Evolutionary conservation across 2,888 invertebrate genomes (phyloP).

Genomic region (Lasioglossum vierecki): DNA sequence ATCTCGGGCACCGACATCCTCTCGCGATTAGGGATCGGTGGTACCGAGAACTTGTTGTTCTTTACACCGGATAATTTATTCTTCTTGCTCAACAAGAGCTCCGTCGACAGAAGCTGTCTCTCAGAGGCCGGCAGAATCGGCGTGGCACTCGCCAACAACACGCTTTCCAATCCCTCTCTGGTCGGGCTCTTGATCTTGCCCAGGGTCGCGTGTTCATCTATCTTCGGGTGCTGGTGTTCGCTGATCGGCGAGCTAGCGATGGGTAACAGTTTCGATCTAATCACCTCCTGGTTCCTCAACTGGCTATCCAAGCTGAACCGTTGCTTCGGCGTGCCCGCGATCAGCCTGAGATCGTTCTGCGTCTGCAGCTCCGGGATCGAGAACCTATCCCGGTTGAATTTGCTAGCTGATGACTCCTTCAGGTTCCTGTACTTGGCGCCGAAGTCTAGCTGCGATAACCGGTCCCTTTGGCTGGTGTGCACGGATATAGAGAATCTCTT

Average conservation of each 20-base stretch:
- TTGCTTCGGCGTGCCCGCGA: conserved; percentile 80
- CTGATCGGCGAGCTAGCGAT: conserved; percentile 81
- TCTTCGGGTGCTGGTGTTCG: conserved; percentile 71
- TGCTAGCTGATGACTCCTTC: conserved; percentile 67
- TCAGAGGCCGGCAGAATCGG: conserved; percentile 77
- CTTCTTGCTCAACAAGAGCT: conserved; percentile 28
- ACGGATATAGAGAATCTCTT: conserved; percentile 75
- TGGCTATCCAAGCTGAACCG: conserved; percentile 80
- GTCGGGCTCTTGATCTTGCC: conserved; percentile 55
- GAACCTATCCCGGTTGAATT: conserved; percentile 80
- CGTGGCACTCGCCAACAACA: conserved; percentile 77
- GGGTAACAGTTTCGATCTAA: conserved; percentile 75
- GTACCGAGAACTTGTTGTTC: conserved; percentile 36
- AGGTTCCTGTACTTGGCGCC: conserved; percentile 74
- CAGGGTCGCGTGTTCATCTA: conserved; percentile 43
- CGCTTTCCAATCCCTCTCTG: conserved; percentile 75
- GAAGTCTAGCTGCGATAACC: conserved; percentile 78
- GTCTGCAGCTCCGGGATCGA: conserved; percentile 81
- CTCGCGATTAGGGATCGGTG: conserved; percentile 70
- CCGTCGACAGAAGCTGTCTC: conserved; percentile 64
- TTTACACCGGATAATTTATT: not conserved
- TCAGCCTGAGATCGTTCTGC: conserved; percentile 78
- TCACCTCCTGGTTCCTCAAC: conserved; percentile 75
- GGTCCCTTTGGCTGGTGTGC: conserved; percentile 75
- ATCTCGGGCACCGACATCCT: conserved; percentile 82